Base-by-base conservation (phyloP, 2,797 vertebrate genomes). In the Ceyx erithaca region DNA sequence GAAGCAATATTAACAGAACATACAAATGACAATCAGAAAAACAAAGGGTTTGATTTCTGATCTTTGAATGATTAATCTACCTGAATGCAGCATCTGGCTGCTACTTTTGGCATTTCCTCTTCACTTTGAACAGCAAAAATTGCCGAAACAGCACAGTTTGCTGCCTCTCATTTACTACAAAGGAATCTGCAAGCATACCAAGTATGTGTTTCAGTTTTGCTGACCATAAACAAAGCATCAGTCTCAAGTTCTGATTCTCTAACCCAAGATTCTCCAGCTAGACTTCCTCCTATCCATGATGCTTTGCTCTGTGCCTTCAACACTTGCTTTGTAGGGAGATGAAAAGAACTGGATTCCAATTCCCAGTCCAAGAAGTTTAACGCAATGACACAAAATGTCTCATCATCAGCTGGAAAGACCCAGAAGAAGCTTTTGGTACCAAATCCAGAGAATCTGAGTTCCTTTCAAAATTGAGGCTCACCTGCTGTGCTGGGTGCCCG, bases 401-500 rank as follows among this genome's bases (percentile, higher is more conserved):
- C 41, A 52, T 4, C 31, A 66, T 54, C 55, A 48, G 22, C 43
- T 30, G 30, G 55, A 62, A 82, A 69, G 51, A 87, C 26, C 14
- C 7, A 63, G 51, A 67, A 72, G 10, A 87, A 82, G 28, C 18
- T 80, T 85, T 71, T 10, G 73, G 61, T 31, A 63, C 9, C 30
- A 83, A n/a, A 84, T 14, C 43, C 40, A 77, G 45, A 77, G 30
- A 83, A 76, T 13, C 43, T 46, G 37, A 76, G 58, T 28, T 68
- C 48, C 33, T 81, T 78, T 31, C 28, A 75, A 43, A 88, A n/a
- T 13, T 3, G 22, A 28, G 54, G 22, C 43, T 52, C 30, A 43
- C 20, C 51, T 33, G 52, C 30, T 21, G 37, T 0, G 1, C 28
- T 45, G 7, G 7, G 25, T 40, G 31, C 14, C 26, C 0, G 0